Percentiles rank a stretch among this genome's conserved stretches.
Evolutionary conservation across 2,113 vertebrate genomes (phyloP).

Genomic region (Empidonax alnorum): DNA sequence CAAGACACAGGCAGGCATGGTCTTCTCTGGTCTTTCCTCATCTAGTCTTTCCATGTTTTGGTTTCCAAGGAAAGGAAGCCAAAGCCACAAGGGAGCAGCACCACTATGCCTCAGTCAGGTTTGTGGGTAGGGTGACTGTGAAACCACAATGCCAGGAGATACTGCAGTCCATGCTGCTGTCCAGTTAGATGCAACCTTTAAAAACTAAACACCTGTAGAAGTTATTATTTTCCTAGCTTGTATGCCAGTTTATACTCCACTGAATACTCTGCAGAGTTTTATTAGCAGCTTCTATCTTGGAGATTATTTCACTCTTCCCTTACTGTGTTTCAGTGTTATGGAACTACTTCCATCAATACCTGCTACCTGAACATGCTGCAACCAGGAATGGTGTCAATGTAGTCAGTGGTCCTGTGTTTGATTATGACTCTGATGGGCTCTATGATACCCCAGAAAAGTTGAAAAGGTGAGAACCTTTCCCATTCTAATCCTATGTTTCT

Average conservation of each 20-base stretch:
- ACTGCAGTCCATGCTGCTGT: background rate
- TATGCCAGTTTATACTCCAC: background rate
- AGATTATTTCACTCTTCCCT: background rate
- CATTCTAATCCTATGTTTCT: background rate
- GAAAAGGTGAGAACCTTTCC: constrained; percentile 74
- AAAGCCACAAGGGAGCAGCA: background rate
- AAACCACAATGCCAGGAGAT: background rate
- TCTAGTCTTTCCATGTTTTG: background rate
- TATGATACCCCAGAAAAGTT: constrained; percentile 76
- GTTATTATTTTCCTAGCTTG: background rate
- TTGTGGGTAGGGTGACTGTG: background rate
- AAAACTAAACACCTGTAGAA: background rate
- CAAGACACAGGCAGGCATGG: background rate
- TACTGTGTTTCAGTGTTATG: constrained; percentile 82
- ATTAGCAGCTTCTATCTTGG: background rate
- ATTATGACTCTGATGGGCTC: constrained; percentile 85
- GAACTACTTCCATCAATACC: constrained; percentile 80
- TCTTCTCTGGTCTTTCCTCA: background rate
- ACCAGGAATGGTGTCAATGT: constrained; percentile 85
- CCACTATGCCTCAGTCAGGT: background rate
- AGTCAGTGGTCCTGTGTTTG: constrained; percentile 92
- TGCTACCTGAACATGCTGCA: constrained; percentile 79
- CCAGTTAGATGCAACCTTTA: background rate
- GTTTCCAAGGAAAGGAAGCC: background rate
- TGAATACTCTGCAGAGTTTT: background rate